These are phyloP conservation scores for Dendropsophus ebraccatus DNA, from an alignment of 2,113 vertebrate genomes.

Conservation along the genomic window DNA sequence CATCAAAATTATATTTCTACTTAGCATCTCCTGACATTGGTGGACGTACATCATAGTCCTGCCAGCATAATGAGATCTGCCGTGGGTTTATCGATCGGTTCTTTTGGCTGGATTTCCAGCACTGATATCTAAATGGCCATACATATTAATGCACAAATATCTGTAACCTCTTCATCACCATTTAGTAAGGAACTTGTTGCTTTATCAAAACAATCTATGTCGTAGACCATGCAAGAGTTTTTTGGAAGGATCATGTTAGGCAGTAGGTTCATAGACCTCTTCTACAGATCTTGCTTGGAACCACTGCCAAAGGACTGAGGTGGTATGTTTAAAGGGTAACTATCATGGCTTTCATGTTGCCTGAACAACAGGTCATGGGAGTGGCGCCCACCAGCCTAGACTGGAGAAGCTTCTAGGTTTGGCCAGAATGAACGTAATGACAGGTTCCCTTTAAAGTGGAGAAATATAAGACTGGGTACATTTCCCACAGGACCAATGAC, in stretches of 20 bases:
- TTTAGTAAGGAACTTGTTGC: neutral
- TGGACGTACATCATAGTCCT: conserved; percentile 44
- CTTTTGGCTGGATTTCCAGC: conserved; percentile 32
- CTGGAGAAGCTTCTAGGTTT: too few species aligned
- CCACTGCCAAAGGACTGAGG: too few species aligned
- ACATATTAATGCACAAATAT: neutral
- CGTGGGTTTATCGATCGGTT: conserved; percentile 44
- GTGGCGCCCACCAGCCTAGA: too few species aligned
- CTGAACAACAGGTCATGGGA: too few species aligned
- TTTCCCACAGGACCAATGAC: neutral
- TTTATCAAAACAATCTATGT: neutral
- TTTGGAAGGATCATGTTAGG: neutral
- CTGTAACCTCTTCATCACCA: conserved; percentile 19
- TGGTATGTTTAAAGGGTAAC: too few species aligned
- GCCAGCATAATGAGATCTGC: conserved; percentile 44
- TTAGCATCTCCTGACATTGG: conserved; percentile 56
- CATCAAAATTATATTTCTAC: conserved; percentile 53
- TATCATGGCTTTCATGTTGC: too few species aligned
- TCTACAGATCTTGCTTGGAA: neutral
- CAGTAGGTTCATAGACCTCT: neutral
- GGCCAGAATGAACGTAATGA: too few species aligned
- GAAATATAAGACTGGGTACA: neutral
- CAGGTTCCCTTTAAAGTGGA: neutral
- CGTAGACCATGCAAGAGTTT: neutral
- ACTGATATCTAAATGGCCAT: conserved; percentile 18